Conservation (phyloP, 2,113 vertebrate genomes). For the Apus apus region DNA sequence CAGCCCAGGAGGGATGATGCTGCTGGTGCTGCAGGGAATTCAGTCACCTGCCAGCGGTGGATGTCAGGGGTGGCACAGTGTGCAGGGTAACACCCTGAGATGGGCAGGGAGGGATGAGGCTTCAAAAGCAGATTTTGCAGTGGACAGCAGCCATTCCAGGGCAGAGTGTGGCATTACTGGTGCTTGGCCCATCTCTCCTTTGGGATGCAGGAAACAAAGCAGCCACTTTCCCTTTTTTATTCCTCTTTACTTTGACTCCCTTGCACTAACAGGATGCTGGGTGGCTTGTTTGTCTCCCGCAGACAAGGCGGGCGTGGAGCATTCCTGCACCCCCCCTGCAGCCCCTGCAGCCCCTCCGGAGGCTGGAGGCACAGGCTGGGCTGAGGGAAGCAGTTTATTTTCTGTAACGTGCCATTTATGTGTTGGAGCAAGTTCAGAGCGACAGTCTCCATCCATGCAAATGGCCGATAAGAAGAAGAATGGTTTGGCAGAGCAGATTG, state of each 20-base stretch:
- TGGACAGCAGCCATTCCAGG: background rate
- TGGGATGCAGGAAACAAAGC: background rate
- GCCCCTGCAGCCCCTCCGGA: background rate
- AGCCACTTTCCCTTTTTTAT: background rate
- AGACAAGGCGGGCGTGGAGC: slow-evolving; percentile 8
- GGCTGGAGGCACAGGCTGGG: background rate
- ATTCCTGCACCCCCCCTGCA: too few relatives aligned
- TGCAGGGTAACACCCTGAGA: background rate
- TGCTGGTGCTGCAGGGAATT: too few relatives aligned
- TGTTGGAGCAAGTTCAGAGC: slow-evolving; percentile 45
- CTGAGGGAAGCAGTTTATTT: slow-evolving; percentile 19
- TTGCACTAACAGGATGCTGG: slow-evolving; percentile 14
- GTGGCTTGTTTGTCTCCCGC: background rate
- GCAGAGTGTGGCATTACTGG: background rate
- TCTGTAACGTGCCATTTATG: background rate
- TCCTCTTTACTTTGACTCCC: background rate
- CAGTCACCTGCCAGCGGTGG: fast-evolving
- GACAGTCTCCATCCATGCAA: background rate
- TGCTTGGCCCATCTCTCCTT: background rate
- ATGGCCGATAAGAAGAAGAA: slow-evolving; percentile 42
- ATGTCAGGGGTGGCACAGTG: fast-evolving
- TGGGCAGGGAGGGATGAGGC: background rate
- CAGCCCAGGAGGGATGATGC: background rate
- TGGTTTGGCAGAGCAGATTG: background rate
- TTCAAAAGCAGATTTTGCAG: background rate